phyloP scores from a whole-genome alignment of 2,113 vertebrate species.

The Myocastor coypus region DNA sequence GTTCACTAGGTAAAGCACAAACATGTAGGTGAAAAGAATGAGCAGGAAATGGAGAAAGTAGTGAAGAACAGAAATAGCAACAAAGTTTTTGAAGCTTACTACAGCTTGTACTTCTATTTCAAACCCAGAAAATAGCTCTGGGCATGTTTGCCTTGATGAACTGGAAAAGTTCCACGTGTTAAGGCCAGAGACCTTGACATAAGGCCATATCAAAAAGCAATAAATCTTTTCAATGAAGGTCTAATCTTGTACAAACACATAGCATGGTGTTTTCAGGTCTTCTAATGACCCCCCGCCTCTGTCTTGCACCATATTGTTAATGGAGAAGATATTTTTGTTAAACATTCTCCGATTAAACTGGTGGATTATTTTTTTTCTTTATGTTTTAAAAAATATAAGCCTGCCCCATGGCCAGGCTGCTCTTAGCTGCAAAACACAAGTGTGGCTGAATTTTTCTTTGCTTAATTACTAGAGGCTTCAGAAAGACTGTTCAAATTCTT shows the following conservation, averaged over 20 bases:
- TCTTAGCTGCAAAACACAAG: constrained; percentile 59
- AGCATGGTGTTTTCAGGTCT: constrained; percentile 57
- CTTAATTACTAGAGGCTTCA: constrained; percentile 41
- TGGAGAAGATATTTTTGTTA: constrained; percentile 69
- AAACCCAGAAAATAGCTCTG: constrained; percentile 76
- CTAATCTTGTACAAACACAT: constrained; percentile 80
- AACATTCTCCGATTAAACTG: constrained; percentile 68
- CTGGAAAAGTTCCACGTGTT: constrained; percentile 76
- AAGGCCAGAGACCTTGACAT: constrained; percentile 73
- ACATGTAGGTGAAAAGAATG: constrained; percentile 38
- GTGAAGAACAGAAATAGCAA: constrained; percentile 58
- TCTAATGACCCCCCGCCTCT: constrained; percentile 70
- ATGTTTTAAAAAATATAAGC: constrained; percentile 63
- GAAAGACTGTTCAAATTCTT: constrained; percentile 46
- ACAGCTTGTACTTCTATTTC: constrained; percentile 76
- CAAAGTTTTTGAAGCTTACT: constrained; percentile 63
- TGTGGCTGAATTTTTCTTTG: constrained; percentile 40
- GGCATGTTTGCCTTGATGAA: constrained; percentile 74
- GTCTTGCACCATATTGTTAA: constrained; percentile 76
- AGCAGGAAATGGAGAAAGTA: constrained; percentile 58
- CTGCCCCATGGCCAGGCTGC: constrained; percentile 37
- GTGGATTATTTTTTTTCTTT: constrained; percentile 69
- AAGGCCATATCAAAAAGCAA: constrained; percentile 60
- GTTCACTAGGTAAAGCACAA: constrained; percentile 59
- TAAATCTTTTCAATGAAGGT: constrained; percentile 61